Evolutionary conservation across 2,888 invertebrate species (phyloP).

Genomic region (Empis livida): DNA sequence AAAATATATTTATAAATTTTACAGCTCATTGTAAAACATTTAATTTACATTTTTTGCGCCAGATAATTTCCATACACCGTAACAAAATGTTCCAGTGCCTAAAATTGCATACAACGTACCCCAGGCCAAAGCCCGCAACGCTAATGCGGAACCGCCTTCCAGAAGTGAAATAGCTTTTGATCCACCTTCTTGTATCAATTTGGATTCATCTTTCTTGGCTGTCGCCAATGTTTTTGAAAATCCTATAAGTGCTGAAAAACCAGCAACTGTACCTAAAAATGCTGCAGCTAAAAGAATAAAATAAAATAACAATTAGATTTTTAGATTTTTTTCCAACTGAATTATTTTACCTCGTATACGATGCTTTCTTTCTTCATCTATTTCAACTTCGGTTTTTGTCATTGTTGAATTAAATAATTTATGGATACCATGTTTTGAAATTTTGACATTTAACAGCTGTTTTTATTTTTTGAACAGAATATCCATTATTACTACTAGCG

Average conservation of each 20-base stretch:
- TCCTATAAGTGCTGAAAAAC: conserved; percentile 66
- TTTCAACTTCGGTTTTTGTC: too few species aligned
- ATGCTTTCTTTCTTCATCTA: too few species aligned
- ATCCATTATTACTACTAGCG: too few species aligned
- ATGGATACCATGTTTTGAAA: too few species aligned
- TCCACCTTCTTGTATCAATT: conserved; percentile 62
- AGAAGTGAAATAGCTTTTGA: conserved; percentile 46
- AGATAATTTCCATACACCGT: conserved; percentile 75
- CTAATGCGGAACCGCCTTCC: conserved; percentile 68
- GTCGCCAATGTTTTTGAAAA: conserved; percentile 67
- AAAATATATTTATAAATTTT: conserved; percentile 12
- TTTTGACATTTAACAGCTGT: too few species aligned
- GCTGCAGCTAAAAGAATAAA: conserved; percentile 22
- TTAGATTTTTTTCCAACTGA: too few species aligned
- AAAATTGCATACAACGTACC: conserved; percentile 77
- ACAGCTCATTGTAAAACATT: not conserved
- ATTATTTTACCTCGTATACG: too few species aligned
- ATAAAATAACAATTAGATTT: too few species aligned
- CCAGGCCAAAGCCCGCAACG: conserved; percentile 74
- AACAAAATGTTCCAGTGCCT: conserved; percentile 70
- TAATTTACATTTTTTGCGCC: conserved; percentile 65
- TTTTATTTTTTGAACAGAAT: too few species aligned
- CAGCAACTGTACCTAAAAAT: conserved; percentile 36
- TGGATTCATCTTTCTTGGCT: conserved; percentile 67
- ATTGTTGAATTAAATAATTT: too few species aligned